Evolutionary conservation across 2,797 vertebrate species (phyloP).

Genomic region (Gymnoscopelus microlampas): DNA sequence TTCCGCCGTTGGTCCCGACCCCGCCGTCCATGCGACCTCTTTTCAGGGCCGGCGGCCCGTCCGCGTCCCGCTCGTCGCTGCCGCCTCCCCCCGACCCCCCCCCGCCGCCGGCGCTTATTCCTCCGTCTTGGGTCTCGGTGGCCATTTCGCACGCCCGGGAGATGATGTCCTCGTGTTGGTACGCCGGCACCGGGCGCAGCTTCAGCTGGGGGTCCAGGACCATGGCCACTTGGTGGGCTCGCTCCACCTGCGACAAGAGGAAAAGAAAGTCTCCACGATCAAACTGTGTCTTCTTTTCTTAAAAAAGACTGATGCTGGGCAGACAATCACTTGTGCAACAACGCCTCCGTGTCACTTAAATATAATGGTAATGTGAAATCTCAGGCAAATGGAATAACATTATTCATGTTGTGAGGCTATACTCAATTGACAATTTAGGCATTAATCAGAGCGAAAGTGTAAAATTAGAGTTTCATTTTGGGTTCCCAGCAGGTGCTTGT

Average conservation of each 20-base stretch:
- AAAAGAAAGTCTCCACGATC: background rate
- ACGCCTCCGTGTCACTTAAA: no score
- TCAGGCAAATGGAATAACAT: no score
- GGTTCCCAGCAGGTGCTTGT: no score
- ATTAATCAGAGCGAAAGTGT: no score
- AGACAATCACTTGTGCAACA: no score
- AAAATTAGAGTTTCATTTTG: no score
- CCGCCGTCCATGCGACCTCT: slow-evolving; percentile 73
- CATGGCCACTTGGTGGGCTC: slow-evolving; percentile 97
- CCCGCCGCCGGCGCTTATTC: slow-evolving; percentile 76
- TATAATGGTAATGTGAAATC: no score
- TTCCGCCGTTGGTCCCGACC: slow-evolving; percentile 61
- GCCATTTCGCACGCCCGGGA: slow-evolving; percentile 94
- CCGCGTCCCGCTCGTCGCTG: slow-evolving; percentile 81
- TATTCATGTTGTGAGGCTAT: no score
- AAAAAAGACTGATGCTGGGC: no score
- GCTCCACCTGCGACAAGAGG: slow-evolving; percentile 82
- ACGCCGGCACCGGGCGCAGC: slow-evolving; percentile 92
- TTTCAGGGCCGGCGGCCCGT: slow-evolving; percentile 75
- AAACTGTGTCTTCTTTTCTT: no score
- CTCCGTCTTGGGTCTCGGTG: slow-evolving; percentile 82
- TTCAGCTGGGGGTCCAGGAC: slow-evolving; percentile 97
- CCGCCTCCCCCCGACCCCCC: slow-evolving; percentile 75
- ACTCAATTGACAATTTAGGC: no score
- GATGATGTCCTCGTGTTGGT: slow-evolving; percentile 98